Evolutionary conservation across 2,113 vertebrate genomes (phyloP).

Genomic region (Trematomus loennbergii): DNA sequence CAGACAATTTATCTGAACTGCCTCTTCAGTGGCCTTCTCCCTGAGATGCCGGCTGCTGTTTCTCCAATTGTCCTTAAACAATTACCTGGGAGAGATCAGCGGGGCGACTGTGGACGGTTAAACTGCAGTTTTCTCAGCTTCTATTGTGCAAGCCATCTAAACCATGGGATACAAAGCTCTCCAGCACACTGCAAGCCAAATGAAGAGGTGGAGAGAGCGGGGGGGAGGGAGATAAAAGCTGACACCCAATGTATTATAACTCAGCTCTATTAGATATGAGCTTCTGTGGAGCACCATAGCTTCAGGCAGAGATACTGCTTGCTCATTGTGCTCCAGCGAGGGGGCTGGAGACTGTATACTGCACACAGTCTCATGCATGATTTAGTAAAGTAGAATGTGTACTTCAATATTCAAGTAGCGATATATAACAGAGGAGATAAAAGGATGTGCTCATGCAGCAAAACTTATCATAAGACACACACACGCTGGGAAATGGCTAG

Average conservation of each 20-base stretch:
- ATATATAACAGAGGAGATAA: slow-evolving; percentile 44
- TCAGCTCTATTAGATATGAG: slow-evolving; percentile 74
- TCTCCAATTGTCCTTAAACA: slow-evolving; percentile 70
- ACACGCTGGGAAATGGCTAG: neutral
- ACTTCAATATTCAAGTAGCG: slow-evolving; percentile 51
- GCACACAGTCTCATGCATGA: slow-evolving; percentile 66
- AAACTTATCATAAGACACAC: slow-evolving; percentile 17
- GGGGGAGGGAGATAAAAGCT: slow-evolving; percentile 74
- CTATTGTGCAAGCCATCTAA: slow-evolving; percentile 60
- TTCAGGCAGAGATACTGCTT: slow-evolving; percentile 70
- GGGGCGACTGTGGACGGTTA: slow-evolving; percentile 51
- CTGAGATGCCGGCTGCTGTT: slow-evolving; percentile 54
- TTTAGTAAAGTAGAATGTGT: slow-evolving; percentile 64
- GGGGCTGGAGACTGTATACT: slow-evolving; percentile 48
- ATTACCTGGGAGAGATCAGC: slow-evolving; percentile 59
- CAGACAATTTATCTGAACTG: slow-evolving; percentile 60
- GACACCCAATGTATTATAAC: slow-evolving; percentile 80
- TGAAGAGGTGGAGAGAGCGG: slow-evolving; percentile 70
- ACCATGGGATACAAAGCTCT: slow-evolving; percentile 66
- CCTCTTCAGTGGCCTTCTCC: slow-evolving; percentile 47
- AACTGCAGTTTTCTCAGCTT: slow-evolving; percentile 62
- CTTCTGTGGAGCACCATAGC: slow-evolving; percentile 67
- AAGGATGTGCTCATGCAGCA: slow-evolving; percentile 43
- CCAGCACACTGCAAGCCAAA: slow-evolving; percentile 63
- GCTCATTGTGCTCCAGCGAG: slow-evolving; percentile 64